A percentile compares a stretch with the other conserved stretches of the same genome.
These are phyloP conservation scores for Dipodomys merriami DNA, from an alignment of 2,113 vertebrate species.

Conservation along the genomic window DNA sequence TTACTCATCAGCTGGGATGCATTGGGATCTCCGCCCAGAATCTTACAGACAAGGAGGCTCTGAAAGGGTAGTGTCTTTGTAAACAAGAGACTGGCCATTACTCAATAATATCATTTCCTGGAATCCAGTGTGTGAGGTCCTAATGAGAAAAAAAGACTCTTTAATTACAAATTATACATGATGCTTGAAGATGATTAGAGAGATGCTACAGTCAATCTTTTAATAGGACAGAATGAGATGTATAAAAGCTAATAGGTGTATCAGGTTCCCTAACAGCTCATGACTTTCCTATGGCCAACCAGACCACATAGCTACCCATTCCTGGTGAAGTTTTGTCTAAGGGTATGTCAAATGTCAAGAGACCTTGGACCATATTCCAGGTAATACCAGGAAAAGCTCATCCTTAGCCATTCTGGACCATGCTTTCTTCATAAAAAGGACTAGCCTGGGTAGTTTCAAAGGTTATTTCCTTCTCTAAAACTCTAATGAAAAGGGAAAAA, in stretches of 20 bases:
- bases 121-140: not conserved
- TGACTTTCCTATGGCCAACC: not conserved
- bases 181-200: not conserved
- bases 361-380: not conserved
- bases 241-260: not conserved
- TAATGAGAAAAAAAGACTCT: conserved; percentile 1
- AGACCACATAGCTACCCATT: not conserved
- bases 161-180: conserved; percentile 25
- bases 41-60: not conserved
- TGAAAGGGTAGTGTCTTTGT: not conserved
- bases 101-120: not conserved
- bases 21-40: not conserved
- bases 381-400: not conserved
- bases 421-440: conserved; percentile 29
- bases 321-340: not conserved
- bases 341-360: not conserved
- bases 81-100: not conserved
- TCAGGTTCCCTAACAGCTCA: not conserved
- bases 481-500: not conserved
- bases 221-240: not conserved
- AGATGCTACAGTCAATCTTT: conserved; percentile 18
- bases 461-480: conserved; percentile 34
- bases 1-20: not conserved
- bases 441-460: not conserved
- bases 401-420: not conserved